A percentile compares a stretch with the other conserved stretches of the same genome.
These are phyloP conservation scores for Tetheella fluctuosa DNA, from an alignment of 2,888 invertebrate genomes.

Conservation along the genomic window DNA sequence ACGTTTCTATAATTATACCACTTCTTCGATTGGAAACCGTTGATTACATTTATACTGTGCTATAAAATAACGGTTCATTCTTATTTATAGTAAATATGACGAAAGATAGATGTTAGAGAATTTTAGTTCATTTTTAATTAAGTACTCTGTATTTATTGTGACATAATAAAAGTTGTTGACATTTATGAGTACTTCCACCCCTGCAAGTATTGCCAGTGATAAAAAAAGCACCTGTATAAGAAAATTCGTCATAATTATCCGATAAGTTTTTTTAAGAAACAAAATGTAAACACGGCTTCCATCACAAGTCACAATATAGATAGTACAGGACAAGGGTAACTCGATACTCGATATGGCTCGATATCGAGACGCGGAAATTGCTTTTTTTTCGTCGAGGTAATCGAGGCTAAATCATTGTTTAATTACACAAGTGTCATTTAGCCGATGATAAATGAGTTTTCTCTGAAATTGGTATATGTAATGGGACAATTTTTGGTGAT, in stretches of 20 bases:
- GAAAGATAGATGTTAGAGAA: no score
- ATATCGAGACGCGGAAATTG: constrained; percentile 55
- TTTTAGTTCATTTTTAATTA: no score
- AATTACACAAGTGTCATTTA: constrained; percentile 35
- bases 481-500: background rate
- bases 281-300: constrained; percentile 52
- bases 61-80: background rate
- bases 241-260: no score
- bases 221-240: no score
- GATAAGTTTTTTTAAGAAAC: constrained; percentile 24
- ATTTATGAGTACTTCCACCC: no score
- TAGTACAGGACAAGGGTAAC: constrained; percentile 58
- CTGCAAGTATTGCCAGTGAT: no score
- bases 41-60: background rate
- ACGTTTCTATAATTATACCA: background rate
- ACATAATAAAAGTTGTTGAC: no score
- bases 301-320: constrained; percentile 56
- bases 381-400: constrained; percentile 54
- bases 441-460: constrained; percentile 14
- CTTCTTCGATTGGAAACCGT: background rate
- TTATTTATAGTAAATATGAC: background rate
- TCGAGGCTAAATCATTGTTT: constrained; percentile 48
- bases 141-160: no score
- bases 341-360: constrained; percentile 52
- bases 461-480: background rate